These are phyloP conservation scores for Pararge aegeria DNA, from an alignment of 1,140 invertebrate genomes.

Conservation along the genomic window DNA sequence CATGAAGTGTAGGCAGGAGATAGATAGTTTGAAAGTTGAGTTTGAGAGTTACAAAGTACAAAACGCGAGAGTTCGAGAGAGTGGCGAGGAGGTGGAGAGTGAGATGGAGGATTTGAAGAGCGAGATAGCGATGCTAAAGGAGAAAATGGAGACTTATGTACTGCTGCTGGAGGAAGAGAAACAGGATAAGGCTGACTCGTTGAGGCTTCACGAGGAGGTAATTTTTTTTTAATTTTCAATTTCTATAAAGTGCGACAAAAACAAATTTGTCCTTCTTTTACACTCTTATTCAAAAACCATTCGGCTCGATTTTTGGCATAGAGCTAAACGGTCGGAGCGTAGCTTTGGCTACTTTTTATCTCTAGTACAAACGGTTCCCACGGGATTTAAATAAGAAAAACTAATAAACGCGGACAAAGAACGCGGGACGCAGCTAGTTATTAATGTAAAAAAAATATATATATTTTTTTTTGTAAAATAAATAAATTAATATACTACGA, in stretches of 20 bases:
- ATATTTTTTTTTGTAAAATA: too few relatives aligned
- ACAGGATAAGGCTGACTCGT: constrained; percentile 83
- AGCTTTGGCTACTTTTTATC: too few relatives aligned
- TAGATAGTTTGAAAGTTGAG: constrained; percentile 63
- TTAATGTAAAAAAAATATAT: too few relatives aligned
- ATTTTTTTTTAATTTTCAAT: not conserved
- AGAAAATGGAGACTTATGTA: constrained; percentile 75
- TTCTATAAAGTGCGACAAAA: not conserved
- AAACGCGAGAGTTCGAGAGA: constrained; percentile 38
- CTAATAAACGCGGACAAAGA: too few relatives aligned
- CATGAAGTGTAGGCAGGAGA: constrained; percentile 65
- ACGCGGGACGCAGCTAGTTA: too few relatives aligned
- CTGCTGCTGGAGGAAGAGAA: constrained; percentile 62
- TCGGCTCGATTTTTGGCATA: too few relatives aligned
- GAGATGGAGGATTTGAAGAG: constrained; percentile 79
- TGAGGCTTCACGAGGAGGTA: constrained; percentile 82
- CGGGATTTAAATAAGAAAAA: too few relatives aligned
- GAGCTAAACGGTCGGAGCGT: too few relatives aligned
- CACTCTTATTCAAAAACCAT: too few relatives aligned
- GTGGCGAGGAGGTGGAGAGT: constrained; percentile 51
- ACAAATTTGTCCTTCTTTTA: too few relatives aligned
- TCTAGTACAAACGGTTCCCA: too few relatives aligned
- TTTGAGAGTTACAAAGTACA: constrained; percentile 58
- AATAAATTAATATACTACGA: too few relatives aligned
- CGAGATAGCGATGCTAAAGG: constrained; percentile 83